Evolutionary conservation across 2,888 invertebrate species (phyloP).

Genomic region (Diplazon laetatorius): DNA sequence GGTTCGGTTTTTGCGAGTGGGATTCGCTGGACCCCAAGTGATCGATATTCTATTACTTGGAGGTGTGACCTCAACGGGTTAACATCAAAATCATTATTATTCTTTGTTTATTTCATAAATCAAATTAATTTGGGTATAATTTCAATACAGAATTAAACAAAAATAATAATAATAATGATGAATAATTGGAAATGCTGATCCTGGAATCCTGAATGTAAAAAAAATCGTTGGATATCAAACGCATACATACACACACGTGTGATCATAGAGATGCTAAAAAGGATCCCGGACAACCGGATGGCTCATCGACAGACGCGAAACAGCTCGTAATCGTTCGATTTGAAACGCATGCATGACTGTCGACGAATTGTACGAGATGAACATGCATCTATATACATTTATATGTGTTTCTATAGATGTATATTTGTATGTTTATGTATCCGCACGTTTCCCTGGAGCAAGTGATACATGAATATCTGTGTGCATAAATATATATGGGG

Average conservation of each 20-base stretch:
- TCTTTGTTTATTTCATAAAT: no score
- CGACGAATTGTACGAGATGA: constrained; percentile 40
- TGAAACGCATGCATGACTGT: constrained; percentile 43
- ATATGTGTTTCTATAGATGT: not conserved
- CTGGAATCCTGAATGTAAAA: constrained; percentile 19
- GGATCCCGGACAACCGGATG: constrained; percentile 28
- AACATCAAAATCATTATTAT: no score
- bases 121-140: no score
- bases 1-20: no score
- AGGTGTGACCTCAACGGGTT: no score
- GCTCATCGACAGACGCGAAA: constrained; percentile 48
- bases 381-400: constrained; percentile 9
- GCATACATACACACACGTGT: constrained; percentile 16
- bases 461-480: not conserved
- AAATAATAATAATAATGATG: not conserved
- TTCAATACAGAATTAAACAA: no score
- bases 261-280: constrained; percentile 15
- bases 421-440: constrained; percentile 4
- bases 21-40: no score
- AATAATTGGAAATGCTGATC: not conserved
- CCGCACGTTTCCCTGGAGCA: constrained; percentile 5
- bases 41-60: no score
- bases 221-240: constrained; percentile 25
- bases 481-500: constrained; percentile 11
- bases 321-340: constrained; percentile 55